Percentiles rank a stretch among this genome's conserved stretches.
phyloP scores from a whole-genome alignment of 2,797 vertebrate genomes.

The Ammospiza maritima region DNA sequence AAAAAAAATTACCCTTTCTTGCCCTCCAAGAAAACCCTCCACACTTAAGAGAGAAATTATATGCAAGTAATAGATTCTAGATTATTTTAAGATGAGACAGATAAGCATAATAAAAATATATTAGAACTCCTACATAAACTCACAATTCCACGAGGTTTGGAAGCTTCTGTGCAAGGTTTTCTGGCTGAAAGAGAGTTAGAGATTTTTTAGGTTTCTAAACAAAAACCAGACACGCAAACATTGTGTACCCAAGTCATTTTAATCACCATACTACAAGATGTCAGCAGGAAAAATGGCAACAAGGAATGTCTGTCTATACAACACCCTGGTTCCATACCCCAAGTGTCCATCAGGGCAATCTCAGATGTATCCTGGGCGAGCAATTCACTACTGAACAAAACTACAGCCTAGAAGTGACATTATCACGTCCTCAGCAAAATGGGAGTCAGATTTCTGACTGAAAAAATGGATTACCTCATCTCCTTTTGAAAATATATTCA shows the following conservation, averaged over 20 bases:
- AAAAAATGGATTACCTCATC: not conserved
- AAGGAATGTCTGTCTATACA: not conserved
- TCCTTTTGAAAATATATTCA: conserved; percentile 1
- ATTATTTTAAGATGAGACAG: not conserved
- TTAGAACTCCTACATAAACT: conserved; percentile 77
- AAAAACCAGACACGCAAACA: conserved; percentile 12
- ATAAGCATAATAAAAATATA: conserved; percentile 29
- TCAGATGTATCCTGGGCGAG: not conserved
- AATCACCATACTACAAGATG: not conserved
- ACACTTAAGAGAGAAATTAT: not conserved
- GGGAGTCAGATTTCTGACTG: not conserved
- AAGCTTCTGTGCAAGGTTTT: conserved; percentile 97
- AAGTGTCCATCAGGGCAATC: not conserved
- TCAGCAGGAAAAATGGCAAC: not conserved
- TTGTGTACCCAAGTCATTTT: conserved; percentile 15
- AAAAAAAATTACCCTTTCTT: not conserved
- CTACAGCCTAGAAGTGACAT: not conserved
- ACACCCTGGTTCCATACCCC: not conserved
- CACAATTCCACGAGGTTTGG: conserved; percentile 98
- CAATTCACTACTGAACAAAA: not conserved
- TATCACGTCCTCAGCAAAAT: not conserved
- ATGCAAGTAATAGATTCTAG: not conserved
- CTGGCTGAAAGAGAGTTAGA: conserved; percentile 87
- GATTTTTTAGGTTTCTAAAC: conserved; percentile 54
- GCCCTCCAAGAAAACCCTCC: not conserved